Conservation (phyloP, 2,113 vertebrate genomes). For the Xenopus borealis region DNA sequence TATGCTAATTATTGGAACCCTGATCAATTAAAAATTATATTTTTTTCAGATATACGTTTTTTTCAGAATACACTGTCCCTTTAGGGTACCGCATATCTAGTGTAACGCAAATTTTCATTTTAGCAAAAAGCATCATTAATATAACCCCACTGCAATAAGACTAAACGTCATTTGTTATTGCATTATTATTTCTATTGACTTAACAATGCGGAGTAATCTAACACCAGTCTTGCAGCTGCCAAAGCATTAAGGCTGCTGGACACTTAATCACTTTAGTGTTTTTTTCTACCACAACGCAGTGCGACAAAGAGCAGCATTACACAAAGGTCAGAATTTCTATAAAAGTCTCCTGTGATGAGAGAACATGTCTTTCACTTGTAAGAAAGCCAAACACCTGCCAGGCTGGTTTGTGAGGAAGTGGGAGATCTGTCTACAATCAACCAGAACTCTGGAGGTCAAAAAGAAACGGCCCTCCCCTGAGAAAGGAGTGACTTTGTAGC, state of each 20-base stretch:
- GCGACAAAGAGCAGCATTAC: background rate
- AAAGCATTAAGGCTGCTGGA: slow-evolving; percentile 3
- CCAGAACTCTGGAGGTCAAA: background rate
- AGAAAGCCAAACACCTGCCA: slow-evolving; percentile 26
- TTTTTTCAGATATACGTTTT: no score
- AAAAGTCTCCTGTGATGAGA: slow-evolving; percentile 15
- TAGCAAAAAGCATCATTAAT: no score
- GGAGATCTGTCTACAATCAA: background rate
- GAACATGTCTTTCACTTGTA: slow-evolving; percentile 25
- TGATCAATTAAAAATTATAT: no score
- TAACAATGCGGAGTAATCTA: background rate
- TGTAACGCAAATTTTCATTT: no score
- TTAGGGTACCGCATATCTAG: no score
- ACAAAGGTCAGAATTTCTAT: slow-evolving; percentile 33
- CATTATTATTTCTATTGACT: background rate
- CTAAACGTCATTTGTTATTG: background rate
- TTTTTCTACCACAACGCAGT: background rate
- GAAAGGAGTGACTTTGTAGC: background rate
- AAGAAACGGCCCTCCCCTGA: background rate
- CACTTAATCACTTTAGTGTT: background rate
- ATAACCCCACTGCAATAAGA: no score
- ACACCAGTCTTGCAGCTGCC: background rate
- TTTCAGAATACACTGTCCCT: no score
- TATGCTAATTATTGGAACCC: no score
- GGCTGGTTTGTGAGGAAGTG: background rate